A percentile compares a stretch with the other conserved stretches of the same genome.
phyloP scores from a whole-genome alignment of 1,140 invertebrate species.

The Chelonus insularis region DNA sequence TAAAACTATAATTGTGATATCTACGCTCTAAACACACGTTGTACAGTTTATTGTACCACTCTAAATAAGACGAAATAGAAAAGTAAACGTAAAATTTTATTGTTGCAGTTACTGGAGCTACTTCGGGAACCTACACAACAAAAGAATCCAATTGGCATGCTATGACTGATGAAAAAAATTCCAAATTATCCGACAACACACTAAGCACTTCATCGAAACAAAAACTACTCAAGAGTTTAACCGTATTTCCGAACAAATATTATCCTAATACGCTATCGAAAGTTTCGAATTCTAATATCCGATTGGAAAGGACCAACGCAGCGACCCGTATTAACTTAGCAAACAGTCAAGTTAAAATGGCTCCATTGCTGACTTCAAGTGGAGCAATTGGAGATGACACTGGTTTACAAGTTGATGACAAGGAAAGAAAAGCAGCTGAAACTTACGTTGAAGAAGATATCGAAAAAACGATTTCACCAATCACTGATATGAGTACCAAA shows the following conservation, averaged over 20 bases:
- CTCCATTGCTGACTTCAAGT: too few relatives aligned
- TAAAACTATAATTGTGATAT: too few relatives aligned
- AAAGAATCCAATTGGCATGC: conserved; percentile 36
- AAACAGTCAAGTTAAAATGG: too few relatives aligned
- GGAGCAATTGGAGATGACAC: conserved; percentile 32
- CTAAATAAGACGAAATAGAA: too few relatives aligned
- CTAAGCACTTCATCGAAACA: not conserved
- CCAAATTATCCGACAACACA: conserved; percentile 25
- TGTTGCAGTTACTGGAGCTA: conserved; percentile 46
- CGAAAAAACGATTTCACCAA: conserved; percentile 19
- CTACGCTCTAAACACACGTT: too few relatives aligned
- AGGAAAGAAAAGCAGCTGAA: conserved; percentile 2
- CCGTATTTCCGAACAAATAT: conserved; percentile 5
- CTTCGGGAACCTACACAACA: conserved; percentile 32
- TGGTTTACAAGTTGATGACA: conserved; percentile 8
- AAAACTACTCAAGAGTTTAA: conserved; percentile 13
- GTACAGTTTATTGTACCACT: too few relatives aligned
- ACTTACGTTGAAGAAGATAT: conserved; percentile 1
- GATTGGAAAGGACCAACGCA: conserved; percentile 24
- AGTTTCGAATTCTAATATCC: conserved; percentile 27
- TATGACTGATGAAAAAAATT: conserved; percentile 32
- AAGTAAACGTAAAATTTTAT: conserved; percentile 26
- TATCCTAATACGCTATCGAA: conserved; percentile 10
- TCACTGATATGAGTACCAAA: conserved; percentile 15
- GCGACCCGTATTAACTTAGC: conserved; percentile 19